phyloP scores from a whole-genome alignment of 2,113 vertebrate species.

The Ploceus nigricollis region DNA sequence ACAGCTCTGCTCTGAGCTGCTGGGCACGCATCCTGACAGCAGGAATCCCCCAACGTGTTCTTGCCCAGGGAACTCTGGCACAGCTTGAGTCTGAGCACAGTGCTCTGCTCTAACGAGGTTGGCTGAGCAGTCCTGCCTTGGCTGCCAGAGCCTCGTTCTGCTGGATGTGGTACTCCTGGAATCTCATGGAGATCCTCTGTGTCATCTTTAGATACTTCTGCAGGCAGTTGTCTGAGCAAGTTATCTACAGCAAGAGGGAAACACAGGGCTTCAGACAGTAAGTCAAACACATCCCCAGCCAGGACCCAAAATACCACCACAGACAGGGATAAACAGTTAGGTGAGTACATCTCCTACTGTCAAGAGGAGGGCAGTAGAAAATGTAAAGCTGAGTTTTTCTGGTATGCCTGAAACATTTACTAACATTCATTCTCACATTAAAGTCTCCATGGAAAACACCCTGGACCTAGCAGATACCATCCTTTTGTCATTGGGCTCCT shows the following conservation, averaged over 20 bases:
- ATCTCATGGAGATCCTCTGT: conserved; percentile 97
- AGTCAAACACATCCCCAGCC: not conserved
- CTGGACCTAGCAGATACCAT: not conserved
- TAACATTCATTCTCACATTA: not conserved
- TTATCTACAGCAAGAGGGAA: conserved; percentile 73
- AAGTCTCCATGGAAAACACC: not conserved
- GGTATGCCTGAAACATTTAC: not conserved
- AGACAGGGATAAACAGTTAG: not conserved
- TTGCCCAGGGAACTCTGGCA: not conserved
- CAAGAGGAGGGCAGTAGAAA: not conserved
- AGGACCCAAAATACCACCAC: not conserved
- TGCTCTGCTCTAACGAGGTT: conserved; percentile 74
- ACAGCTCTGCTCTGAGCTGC: not conserved
- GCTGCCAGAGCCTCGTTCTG: conserved; percentile 97
- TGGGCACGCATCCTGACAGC: not conserved
- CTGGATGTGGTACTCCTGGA: conserved; percentile 98
- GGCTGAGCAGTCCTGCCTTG: conserved; percentile 90
- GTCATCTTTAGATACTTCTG: conserved; percentile 99
- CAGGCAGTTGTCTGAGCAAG: conserved; percentile 92
- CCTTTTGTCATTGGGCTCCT: not conserved
- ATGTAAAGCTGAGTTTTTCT: not conserved
- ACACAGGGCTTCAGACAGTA: not conserved
- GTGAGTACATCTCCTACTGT: not conserved
- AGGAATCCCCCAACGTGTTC: not conserved
- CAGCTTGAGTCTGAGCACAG: not conserved